Percentiles rank a stretch among this genome's conserved stretches.
Conservation (phyloP, 1,140 invertebrate genomes). For the honey bee (Apis mellifera) region DNA sequence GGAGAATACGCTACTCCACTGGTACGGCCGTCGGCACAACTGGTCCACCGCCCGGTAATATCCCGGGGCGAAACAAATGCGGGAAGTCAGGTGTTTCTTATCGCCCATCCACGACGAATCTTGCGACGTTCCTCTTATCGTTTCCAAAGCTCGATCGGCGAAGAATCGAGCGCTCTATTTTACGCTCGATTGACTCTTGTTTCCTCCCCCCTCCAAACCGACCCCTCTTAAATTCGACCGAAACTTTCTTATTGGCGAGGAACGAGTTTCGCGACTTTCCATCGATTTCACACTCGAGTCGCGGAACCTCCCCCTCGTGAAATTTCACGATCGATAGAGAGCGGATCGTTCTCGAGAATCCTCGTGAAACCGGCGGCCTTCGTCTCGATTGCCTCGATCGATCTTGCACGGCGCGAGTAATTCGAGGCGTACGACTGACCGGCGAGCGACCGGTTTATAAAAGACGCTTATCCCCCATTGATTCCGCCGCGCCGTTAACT, state of each 20-base stretch:
- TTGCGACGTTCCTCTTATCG: constrained; percentile 34
- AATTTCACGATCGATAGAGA: not conserved
- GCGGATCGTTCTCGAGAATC: not conserved
- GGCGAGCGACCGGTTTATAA: too few relatives aligned
- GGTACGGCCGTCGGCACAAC: not conserved
- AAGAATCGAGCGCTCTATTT: constrained; percentile 41
- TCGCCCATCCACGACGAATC: constrained; percentile 5
- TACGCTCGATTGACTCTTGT: constrained; percentile 22
- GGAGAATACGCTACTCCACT: too few relatives aligned
- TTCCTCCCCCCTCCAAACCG: not conserved
- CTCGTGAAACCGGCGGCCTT: not conserved
- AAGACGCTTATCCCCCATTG: too few relatives aligned
- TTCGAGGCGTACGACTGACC: not conserved
- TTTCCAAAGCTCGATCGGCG: constrained; percentile 3
- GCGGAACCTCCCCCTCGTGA: not conserved
- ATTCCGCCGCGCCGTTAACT: not conserved
- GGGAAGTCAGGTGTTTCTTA: constrained; percentile 52
- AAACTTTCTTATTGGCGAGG: not conserved
- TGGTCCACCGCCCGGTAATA: not conserved
- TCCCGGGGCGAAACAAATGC: constrained; percentile 34
- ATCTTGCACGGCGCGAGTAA: not conserved
- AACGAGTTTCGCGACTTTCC: constrained; percentile 3
- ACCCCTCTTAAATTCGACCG: not conserved
- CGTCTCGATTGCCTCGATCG: not conserved
- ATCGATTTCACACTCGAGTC: constrained; percentile 20